Evolutionary conservation across 2,888 invertebrate species (phyloP).

Genomic region (Panzeria rudis): DNA sequence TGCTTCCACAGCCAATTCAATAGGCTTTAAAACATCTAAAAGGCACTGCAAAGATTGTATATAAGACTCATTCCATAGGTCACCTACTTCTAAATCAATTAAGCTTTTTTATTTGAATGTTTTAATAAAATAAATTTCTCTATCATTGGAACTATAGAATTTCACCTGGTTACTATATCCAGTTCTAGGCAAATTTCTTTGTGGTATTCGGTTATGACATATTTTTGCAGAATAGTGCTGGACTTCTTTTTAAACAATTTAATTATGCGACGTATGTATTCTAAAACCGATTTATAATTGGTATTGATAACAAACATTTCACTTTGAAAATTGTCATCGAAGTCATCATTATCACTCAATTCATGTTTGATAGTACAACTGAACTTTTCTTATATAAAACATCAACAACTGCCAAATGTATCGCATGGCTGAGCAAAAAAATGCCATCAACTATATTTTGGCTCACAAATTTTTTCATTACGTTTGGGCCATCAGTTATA

Average conservation of each 20-base stretch:
- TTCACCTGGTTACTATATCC: background rate
- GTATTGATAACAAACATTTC: background rate
- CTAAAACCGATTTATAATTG: background rate
- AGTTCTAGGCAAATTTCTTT: background rate
- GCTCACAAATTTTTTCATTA: slow-evolving; percentile 4
- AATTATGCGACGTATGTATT: background rate
- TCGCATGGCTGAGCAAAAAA: background rate
- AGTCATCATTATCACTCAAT: background rate
- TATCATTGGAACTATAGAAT: background rate
- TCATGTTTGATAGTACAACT: background rate
- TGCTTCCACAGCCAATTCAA: background rate
- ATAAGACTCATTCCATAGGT: no score
- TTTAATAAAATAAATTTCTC: no score
- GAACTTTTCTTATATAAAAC: background rate
- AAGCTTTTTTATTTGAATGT: no score
- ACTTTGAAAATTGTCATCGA: background rate
- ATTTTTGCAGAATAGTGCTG: no score
- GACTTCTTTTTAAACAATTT: background rate
- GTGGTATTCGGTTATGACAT: no score
- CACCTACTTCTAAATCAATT: no score
- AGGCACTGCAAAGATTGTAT: no score
- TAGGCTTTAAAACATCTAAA: no score
- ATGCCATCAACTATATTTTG: background rate
- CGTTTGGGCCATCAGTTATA: background rate
- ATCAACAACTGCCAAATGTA: background rate